Evolutionary conservation across 2,888 invertebrate species (phyloP), one percentile per base, ranked within the genome.

Genomic region (Meloe dianella): DNA sequence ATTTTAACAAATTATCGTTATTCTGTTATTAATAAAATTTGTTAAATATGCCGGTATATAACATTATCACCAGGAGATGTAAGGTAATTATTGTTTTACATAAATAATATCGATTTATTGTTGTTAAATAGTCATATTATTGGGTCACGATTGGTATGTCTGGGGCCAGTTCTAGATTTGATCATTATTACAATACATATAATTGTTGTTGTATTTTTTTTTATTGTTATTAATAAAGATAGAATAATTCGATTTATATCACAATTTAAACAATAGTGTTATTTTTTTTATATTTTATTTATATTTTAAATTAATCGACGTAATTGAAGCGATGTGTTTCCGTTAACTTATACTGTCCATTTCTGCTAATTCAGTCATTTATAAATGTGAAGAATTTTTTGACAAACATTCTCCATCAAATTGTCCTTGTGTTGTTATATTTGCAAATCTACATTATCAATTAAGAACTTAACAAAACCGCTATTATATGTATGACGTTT

Each of bases 21-120:
- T 54, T 54, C 2, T 54, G 10, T 24, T 54, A 14, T 54, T 14
- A 24, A 14, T 54, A 22, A 51, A 51, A 75, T 71, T 68, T 72
- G 71, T 32, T 73, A 73, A 73, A 78, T 77, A 88, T 88, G 88
- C 88, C 88, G 73, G 88, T 88, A 74, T 88, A 88, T 82, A 88
- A 87, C 81, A 87, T 88, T 75, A 87, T 88, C 79, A 85, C 88
- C 70, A 86, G 88, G 79, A 86, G 88, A 80, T 87, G 86, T 79
- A 88, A 88, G 88, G 88, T 88, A 86, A 59, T 38, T 35, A n/a
- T 41, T 24, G n/a, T 59, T 38, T 8, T 59, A 30, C 7, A 24
- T 35, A 22, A 59, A 22, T 41, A 54, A 54, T 54, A 54, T 24
- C 5, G 54, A 54, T 54, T 54, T 54, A 54, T 54, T 54, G 24